phyloP scores from a whole-genome alignment of 2,113 vertebrate genomes.

The Copsychus sechellarum region DNA sequence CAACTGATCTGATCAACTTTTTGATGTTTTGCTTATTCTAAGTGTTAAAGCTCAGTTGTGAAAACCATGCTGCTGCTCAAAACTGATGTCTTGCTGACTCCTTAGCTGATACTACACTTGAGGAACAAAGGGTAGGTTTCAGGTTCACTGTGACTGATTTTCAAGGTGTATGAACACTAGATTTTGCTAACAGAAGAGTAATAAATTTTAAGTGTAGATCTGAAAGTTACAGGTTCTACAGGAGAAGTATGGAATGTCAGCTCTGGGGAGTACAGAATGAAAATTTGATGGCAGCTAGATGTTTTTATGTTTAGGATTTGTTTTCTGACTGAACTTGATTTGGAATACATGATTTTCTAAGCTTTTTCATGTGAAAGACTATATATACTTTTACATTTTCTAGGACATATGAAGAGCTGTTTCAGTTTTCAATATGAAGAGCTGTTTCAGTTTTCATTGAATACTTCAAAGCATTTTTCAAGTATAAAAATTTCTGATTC shows the following conservation, averaged over 20 bases:
- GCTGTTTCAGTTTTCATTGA: not conserved
- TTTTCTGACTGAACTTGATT: not conserved
- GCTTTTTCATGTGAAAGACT: not conserved
- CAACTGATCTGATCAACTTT: not conserved
- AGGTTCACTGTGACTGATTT: not conserved
- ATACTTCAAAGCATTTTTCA: not conserved
- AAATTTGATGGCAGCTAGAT: not conserved
- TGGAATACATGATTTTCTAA: not conserved
- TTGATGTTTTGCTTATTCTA: not conserved
- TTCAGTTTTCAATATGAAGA: not conserved
- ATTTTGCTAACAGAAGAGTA: constrained; percentile 27
- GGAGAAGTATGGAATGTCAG: constrained; percentile 41
- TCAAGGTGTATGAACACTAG: not conserved
- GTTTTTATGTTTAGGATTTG: not conserved
- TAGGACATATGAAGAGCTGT: not conserved
- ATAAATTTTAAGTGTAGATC: not conserved
- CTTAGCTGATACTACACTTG: not conserved
- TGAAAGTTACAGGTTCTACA: not conserved
- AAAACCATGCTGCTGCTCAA: not conserved
- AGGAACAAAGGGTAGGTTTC: not conserved
- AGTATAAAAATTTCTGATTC: not conserved
- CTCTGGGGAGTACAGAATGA: constrained; percentile 21
- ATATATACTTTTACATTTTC: not conserved
- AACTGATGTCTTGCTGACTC: not conserved
- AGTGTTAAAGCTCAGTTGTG: not conserved